Base-by-base conservation (phyloP, 2,113 vertebrate genomes). In the Talpa occidentalis region DNA sequence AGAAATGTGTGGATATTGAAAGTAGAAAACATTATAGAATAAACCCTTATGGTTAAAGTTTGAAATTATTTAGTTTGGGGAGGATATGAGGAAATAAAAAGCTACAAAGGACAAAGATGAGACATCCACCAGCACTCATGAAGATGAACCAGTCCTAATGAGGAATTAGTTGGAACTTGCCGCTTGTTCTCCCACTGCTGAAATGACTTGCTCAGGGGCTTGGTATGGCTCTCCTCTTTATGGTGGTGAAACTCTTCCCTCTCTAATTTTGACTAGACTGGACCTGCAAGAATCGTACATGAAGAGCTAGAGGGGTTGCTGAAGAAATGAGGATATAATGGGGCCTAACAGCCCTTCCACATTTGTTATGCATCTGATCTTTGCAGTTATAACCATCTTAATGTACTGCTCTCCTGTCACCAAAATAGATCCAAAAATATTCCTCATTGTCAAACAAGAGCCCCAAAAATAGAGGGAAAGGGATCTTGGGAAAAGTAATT, bases 161-260 rank as follows among this genome's bases (percentile, higher is more conserved):
- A 52, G 16, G 16, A 15, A 52, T 52, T 26, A 3, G 8, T 3
- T 42, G 40, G 26, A 66, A 21, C 17, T 24, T n/a, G n/a, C n/a
- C n/a, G n/a, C n/a, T n/a, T n/a, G 2, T 3, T 5, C 2, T 14
- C 40, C 32, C 19, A 26, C 0, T 54, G 26, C 32, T 26, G 3
- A 0, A 14, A 15, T 4, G 5, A 1, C 28, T 6, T 11, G 11
- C 16, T 10, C 21, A 14, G 10, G 2, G 6, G 15, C 0, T 30
- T 30, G 5, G 0, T 10, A 2, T 32, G 10, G 5, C 30, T 16
- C 16, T 52, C 49, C 16, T 52, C 49, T 52, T 52, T 52, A 15
- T 52, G 49, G 17, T 52, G 49, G 49, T 17, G 16, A 52, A 52
- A 52, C 16, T 56, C 9, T 3, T 22, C 1, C 5, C 10, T 11